Conservation (phyloP, 2,888 invertebrate species). For the Seladonia tumulorum region DNA sequence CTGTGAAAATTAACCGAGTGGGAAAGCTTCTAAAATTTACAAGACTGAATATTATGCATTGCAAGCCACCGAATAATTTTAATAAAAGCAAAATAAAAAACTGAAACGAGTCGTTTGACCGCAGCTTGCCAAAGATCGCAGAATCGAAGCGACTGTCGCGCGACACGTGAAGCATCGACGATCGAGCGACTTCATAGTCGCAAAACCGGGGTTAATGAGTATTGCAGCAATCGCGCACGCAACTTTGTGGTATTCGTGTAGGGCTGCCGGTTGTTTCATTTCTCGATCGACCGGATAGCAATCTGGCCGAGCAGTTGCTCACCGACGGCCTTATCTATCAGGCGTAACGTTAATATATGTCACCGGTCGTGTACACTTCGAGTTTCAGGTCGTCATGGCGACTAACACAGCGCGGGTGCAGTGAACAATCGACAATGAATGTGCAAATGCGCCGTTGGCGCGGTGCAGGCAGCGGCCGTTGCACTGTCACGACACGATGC, state of each 20-base stretch:
- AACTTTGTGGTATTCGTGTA: constrained; percentile 1
- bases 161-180: neutral
- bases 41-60: neutral
- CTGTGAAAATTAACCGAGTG: no score
- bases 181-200: neutral
- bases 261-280: neutral
- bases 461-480: constrained; percentile 4
- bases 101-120: neutral
- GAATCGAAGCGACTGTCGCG: neutral
- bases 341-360: constrained; percentile 45
- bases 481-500: constrained; percentile 13
- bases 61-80: no score
- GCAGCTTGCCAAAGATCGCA: neutral
- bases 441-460: neutral
- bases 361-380: constrained; percentile 75
- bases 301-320: neutral
- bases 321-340: neutral
- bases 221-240: neutral
- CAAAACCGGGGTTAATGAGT: neutral
- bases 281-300: neutral
- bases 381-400: constrained; percentile 77
- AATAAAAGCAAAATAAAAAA: neutral
- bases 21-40: neutral
- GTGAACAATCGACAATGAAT: constrained; percentile 33
- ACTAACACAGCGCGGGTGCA: constrained; percentile 54